Percentiles rank a stretch among this genome's conserved stretches.
Conservation (phyloP, 2,888 invertebrate genomes). For the Drosophila multiciliata region DNA sequence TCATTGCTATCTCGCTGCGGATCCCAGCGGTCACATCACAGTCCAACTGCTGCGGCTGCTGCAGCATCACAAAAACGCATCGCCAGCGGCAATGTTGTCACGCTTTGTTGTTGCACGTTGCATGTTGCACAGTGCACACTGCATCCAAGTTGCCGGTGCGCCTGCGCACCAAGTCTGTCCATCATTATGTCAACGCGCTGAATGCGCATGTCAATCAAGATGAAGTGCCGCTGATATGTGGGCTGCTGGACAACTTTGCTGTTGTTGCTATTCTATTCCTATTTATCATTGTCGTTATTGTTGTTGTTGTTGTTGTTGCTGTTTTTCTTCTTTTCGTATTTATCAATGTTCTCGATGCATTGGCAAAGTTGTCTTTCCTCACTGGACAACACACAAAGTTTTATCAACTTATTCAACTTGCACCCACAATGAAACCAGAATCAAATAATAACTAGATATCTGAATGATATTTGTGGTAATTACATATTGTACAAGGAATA, state of each 20-base stretch:
- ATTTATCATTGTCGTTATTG: conserved; percentile 13
- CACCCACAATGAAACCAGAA: conserved; percentile 5
- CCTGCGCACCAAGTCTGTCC: conserved; percentile 78
- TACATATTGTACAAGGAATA: no score
- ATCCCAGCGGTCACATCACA: conserved; percentile 60
- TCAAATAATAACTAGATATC: conserved; percentile 15
- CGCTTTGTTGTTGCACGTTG: conserved; percentile 53
- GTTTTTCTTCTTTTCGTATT: background rate
- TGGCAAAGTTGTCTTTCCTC: background rate
- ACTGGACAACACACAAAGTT: background rate
- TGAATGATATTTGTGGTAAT: background rate
- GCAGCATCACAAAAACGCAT: conserved; percentile 55
- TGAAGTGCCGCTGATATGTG: conserved; percentile 83
- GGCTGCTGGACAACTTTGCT: conserved; percentile 38
- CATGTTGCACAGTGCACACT: conserved; percentile 18
- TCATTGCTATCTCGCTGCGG: conserved; percentile 30
- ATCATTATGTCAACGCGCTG: conserved; percentile 85
- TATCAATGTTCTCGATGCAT: background rate
- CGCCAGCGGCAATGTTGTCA: conserved; percentile 62
- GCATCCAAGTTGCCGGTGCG: conserved; percentile 34
- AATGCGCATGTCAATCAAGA: conserved; percentile 85
- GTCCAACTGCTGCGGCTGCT: conserved; percentile 11
- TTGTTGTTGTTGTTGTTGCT: conserved; percentile 10
- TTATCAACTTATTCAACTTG: background rate
- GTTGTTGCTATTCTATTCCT: conserved; percentile 7